Evolutionary conservation across 2,888 invertebrate species (phyloP), one percentile per base, ranked within the genome.

Genomic region (Dione vanillae): DNA sequence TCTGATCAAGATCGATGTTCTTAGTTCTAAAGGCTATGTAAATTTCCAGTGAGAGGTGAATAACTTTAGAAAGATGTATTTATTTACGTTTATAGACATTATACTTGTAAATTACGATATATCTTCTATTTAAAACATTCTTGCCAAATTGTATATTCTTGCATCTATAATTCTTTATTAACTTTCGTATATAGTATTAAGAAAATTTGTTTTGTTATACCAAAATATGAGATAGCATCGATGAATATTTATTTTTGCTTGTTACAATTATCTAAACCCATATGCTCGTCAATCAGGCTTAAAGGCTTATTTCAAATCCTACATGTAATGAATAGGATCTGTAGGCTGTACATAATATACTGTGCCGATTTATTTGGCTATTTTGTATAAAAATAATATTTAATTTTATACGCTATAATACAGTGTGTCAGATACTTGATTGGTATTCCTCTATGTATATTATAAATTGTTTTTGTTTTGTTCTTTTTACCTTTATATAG

Each of bases 1-100:
- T 51, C 64, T 64, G 47, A 40, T 40, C 49, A 64, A 51, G 64
- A 64, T 64, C 64, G 49, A 51, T 51, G 40, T 20, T 37, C 20
- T 64, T 64, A 61, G 16, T 35, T 45, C 35, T 43, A 35, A 27
- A 61, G 64, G 49, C 40, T 16, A 64, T 51, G 40, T 51, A 64
- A 64, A 64, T 51, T 62, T 62, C 12, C 20, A 64, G 6, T 37
- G 40, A 45, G 27, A 61, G 3, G 35, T 11, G n/a, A 61, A n/a
- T 59, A 27, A 45, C n/a, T 12, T 35, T 45, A 43, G 19, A 14
- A 43, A 61, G 43, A 16, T 20, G 16, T 61, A 16, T 61, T 45
- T 16, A 16, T 61, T 61, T n/a, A 7, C 27, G n/a, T 9, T 2
- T 27, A 20, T 1, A n/a, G 1, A 35, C 27, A 14, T 41, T 45